Evolutionary conservation across 1,140 invertebrate species (phyloP), one percentile per base, ranked within the genome.

Genomic region (Popillia japonica): DNA sequence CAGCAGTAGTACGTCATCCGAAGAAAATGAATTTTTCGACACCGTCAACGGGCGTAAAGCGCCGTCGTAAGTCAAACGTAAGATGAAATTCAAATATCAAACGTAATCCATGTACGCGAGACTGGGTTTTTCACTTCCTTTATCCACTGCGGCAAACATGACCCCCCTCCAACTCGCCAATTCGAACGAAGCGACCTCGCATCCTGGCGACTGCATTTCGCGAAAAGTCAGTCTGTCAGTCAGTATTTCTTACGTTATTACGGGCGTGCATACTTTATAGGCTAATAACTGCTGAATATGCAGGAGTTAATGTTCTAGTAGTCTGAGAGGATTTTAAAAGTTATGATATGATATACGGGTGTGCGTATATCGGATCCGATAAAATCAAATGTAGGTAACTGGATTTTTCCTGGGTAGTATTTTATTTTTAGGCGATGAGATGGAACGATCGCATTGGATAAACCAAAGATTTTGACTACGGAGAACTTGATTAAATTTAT

Each of bases 21-120:
- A 68, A 20, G 61, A 34, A 68, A 68, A 68, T 68, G 61, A 68
- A 68, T 68, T 68, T 68, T 68, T 68, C 61, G 22, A 34, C 61
- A 14, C 61, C 61, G 61, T 68, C 61, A 68, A 68, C 61, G 61
- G 61, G 61, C 61, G 22, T 68, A 68, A 68, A 34, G 61, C 22
- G 17, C 9, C 20, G 20, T 7, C 61, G 61, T 68, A 68, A 27
- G 61, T 68, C 20, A 23, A 68, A 68, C 22, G 61, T 22, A 68
- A 68, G 61, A 68, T 68, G 61, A 68, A 68, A 68, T 68, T 68
- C 61, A 68, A 68, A 68, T 68, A 68, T 68, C 61, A 34, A 20
- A 34, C 61, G 61, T 68, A 68, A 68, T 68, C 61, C 61, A 20
- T 68, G 61, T 17, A 17, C 61, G 61, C 23, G 61, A 68, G 61